These are phyloP conservation scores for Trichopria drosophilae DNA, from an alignment of 2,888 invertebrate species.

Conservation along the genomic window DNA sequence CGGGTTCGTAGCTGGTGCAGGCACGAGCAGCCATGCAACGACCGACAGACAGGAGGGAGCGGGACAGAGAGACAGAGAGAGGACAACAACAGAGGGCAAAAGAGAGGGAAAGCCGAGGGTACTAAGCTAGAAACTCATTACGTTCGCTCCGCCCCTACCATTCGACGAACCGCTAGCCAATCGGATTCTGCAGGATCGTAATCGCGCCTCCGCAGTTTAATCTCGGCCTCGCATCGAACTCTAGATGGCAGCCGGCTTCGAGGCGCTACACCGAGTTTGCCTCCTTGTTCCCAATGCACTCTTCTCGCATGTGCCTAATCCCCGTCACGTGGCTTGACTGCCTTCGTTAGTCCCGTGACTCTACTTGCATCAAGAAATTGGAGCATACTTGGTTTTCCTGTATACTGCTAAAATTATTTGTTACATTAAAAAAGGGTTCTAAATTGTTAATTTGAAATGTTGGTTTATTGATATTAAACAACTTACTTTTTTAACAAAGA, in stretches of 20 bases:
- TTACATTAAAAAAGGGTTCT: too few species aligned
- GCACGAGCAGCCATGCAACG: slow-evolving; percentile 22
- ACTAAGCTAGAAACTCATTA: slow-evolving; percentile 57
- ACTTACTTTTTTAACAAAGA: too few species aligned
- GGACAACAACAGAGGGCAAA: neutral
- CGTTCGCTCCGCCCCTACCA: slow-evolving; percentile 55
- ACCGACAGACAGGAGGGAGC: slow-evolving; percentile 4
- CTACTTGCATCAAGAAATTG: too few species aligned
- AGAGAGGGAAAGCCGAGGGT: slow-evolving; percentile 34
- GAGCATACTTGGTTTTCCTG: too few species aligned
- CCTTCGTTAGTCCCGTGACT: too few species aligned
- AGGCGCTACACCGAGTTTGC: too few species aligned
- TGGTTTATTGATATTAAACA: too few species aligned
- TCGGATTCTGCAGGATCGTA: slow-evolving; percentile 54
- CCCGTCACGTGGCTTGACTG: too few species aligned
- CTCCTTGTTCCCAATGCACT: too few species aligned
- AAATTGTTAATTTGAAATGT: too few species aligned
- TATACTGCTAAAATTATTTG: too few species aligned
- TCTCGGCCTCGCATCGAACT: slow-evolving; percentile 50
- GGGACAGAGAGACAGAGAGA: slow-evolving; percentile 12
- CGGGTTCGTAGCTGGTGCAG: slow-evolving; percentile 2
- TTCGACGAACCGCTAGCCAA: slow-evolving; percentile 54
- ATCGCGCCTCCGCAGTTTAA: slow-evolving; percentile 56
- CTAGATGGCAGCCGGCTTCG: slow-evolving; percentile 32
- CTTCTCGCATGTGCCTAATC: too few species aligned